These are phyloP conservation scores for Nycticryphes semicollaris DNA, from an alignment of 2,113 vertebrate genomes.

Conservation along the genomic window DNA sequence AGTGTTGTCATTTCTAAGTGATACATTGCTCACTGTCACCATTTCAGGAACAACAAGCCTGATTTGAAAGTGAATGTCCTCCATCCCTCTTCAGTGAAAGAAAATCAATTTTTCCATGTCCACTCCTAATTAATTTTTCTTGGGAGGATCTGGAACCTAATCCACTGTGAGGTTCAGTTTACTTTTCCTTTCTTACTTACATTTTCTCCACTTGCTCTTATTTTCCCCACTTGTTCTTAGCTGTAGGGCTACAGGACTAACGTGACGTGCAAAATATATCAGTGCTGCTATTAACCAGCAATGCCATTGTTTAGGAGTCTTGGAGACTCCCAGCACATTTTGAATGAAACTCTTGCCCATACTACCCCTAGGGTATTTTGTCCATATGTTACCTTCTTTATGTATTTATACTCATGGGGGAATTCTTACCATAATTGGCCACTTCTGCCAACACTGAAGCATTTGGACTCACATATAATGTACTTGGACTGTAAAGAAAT, in stretches of 20 bases:
- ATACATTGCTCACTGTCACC: slow-evolving; percentile 37
- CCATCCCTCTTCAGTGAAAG: slow-evolving; percentile 33
- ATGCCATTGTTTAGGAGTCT: neutral
- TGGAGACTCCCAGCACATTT: neutral
- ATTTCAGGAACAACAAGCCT: slow-evolving; percentile 29
- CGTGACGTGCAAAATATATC: neutral
- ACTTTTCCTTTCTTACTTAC: neutral
- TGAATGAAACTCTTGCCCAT: neutral
- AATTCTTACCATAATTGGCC: slow-evolving; percentile 34
- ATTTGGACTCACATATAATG: slow-evolving; percentile 29
- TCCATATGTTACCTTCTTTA: slow-evolving; percentile 40
- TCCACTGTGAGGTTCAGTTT: neutral
- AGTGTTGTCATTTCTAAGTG: slow-evolving; percentile 41
- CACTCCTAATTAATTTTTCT: slow-evolving; percentile 38
- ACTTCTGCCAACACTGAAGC: slow-evolving; percentile 16
- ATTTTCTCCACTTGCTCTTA: neutral
- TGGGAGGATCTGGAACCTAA: slow-evolving; percentile 21
- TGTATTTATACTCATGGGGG: neutral
- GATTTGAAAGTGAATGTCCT: slow-evolving; percentile 48
- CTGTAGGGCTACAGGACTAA: neutral
- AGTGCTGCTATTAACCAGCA: neutral
- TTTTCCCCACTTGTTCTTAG: neutral
- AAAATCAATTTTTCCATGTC: slow-evolving; percentile 51
- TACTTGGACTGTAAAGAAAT: slow-evolving; percentile 42
- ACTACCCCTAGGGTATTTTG: neutral